Evolutionary conservation across 1,140 invertebrate species (phyloP).

Genomic region (Zaprionus ornatus): DNA sequence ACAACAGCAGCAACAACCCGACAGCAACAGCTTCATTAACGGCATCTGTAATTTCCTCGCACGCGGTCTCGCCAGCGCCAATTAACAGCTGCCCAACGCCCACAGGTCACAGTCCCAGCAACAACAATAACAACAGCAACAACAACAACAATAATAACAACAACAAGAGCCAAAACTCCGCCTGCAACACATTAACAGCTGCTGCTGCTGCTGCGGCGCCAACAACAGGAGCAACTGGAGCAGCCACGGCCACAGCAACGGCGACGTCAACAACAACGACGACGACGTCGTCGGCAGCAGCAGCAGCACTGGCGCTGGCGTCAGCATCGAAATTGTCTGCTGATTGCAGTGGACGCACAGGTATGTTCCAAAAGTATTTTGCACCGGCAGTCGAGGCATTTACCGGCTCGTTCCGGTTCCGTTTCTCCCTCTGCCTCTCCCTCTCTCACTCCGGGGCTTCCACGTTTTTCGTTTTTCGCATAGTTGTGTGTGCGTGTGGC

Average conservation of each 20-base stretch:
- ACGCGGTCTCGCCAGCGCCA: conserved; percentile 65
- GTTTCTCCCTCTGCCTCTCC: not conserved
- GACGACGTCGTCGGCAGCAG: conserved; percentile 1
- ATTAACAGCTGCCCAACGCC: conserved; percentile 75
- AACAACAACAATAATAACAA: conserved; percentile 32
- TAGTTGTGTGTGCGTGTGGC: conserved; percentile 71
- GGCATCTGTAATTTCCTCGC: conserved; percentile 55
- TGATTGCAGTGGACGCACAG: conserved; percentile 83
- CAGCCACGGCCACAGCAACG: conserved; percentile 33
- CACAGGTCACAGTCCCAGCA: conserved; percentile 73
- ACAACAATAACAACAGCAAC: conserved; percentile 43
- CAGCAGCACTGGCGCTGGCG: conserved; percentile 38
- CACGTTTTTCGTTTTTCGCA: conserved; percentile 81
- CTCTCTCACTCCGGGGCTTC: conserved; percentile 58
- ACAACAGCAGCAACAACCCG: conserved; percentile 55
- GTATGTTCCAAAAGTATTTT: conserved; percentile 83
- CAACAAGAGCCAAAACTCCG: conserved; percentile 52
- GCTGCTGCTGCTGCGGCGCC: conserved; percentile 53
- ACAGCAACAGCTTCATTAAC: conserved; percentile 76
- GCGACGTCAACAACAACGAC: conserved; percentile 1
- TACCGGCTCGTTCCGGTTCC: conserved; percentile 52
- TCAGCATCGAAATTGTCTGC: conserved; percentile 78
- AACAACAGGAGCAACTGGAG: conserved; percentile 30
- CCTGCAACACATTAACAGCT: conserved; percentile 77
- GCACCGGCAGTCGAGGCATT: conserved; percentile 77